Base-by-base conservation (phyloP, 2,113 vertebrate genomes). In the Puma concolor region DNA sequence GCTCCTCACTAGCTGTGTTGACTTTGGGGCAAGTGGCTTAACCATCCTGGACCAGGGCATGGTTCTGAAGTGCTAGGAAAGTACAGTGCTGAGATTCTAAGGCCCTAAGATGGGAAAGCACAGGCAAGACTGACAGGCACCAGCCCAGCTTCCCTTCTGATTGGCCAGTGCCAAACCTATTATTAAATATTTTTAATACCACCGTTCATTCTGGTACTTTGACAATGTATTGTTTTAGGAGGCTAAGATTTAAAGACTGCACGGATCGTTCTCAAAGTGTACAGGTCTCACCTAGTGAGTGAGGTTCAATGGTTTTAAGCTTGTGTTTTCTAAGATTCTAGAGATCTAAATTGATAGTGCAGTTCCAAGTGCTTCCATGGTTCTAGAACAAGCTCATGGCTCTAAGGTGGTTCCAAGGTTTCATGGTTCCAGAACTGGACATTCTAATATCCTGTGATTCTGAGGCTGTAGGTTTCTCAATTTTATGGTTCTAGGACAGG, bases 1-100 rank as follows among this genome's bases (percentile, higher is more conserved):
- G 60, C 3, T 2, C 10, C n/a, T 38, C 19, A 3, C 8, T 3
- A 27, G 14, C 77, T 21, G 8, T 9, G 4, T 5, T 0, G 36
- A 13, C 36, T 44, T n/a, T 0, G 6, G 54, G 67, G 25, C 66
- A 50, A 17, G 29, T 4, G 33, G 29, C 50, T 17, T n/a, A 4
- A 63, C 54, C 33, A 1, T 17, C 60, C 80, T 41, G n/a, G 87
- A 63, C 60, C 82, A 33, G 14, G 0, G 0, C 6, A 38, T 4
- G 54, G 66, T 38, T 57, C 29, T 1, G 1, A 17, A 21, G 92
- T 4, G 48, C 81, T 27, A 25, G 14, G 21, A 25, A 44, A 31
- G 27, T 10, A 16, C 13, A 41, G 11, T 12, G 41, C 38, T 74
- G 79, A 48, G 77, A 21, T 2, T 15, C 15, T 25, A 2, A 27